Conservation (phyloP, 2,888 invertebrate species). For the Drosophila algonquin region DNA sequence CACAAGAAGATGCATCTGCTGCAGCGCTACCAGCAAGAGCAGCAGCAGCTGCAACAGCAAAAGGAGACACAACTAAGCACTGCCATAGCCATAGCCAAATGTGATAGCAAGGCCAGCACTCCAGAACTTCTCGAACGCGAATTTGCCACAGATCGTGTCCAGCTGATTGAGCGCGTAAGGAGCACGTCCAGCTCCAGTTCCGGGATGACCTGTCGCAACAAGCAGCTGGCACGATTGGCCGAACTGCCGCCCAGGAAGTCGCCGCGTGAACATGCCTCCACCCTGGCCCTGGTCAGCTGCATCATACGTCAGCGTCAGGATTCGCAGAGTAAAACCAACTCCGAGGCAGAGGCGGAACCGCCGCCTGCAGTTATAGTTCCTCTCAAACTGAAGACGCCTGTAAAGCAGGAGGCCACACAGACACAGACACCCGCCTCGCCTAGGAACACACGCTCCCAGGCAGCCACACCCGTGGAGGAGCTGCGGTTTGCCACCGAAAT, state of each 20-base stretch:
- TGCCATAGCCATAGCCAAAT: slow-evolving; percentile 58
- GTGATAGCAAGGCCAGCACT: slow-evolving; percentile 79
- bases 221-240: slow-evolving; percentile 74
- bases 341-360: slow-evolving; percentile 75
- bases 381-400: slow-evolving; percentile 23
- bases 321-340: slow-evolving; percentile 80
- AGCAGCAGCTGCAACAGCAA: slow-evolving; percentile 61
- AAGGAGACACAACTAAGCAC: slow-evolving; percentile 46
- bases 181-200: slow-evolving; percentile 79
- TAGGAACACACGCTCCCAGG: slow-evolving; percentile 74
- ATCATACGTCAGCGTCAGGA: slow-evolving; percentile 85
- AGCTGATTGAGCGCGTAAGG: slow-evolving; percentile 60
- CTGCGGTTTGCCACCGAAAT: slow-evolving; percentile 83
- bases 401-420: slow-evolving; percentile 40
- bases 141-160: slow-evolving; percentile 56
- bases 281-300: slow-evolving; percentile 91
- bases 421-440: slow-evolving; percentile 10
- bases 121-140: slow-evolving; percentile 71
- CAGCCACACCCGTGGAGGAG: slow-evolving; percentile 79
- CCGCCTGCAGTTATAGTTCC: slow-evolving; percentile 23
- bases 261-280: slow-evolving; percentile 94
- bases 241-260: slow-evolving; percentile 89
- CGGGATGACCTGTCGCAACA: slow-evolving; percentile 70
- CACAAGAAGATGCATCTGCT: slow-evolving; percentile 79
- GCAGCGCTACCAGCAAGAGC: slow-evolving; percentile 79